phyloP scores from a whole-genome alignment of 2,888 invertebrate genomes.

The Pristionchus exspectatus region DNA sequence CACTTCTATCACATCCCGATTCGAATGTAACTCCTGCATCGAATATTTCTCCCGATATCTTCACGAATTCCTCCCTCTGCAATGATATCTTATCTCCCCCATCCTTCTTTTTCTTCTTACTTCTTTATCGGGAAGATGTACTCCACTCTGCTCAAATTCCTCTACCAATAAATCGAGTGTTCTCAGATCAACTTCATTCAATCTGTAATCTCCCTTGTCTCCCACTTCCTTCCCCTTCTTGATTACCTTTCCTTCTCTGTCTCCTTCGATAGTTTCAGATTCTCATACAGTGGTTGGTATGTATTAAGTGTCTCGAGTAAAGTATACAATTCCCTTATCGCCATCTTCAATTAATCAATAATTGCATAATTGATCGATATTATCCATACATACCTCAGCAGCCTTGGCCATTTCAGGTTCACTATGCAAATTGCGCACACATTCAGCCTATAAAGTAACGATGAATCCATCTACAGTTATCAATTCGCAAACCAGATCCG shows the following conservation, averaged over 20 bases:
- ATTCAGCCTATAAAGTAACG: slow-evolving; percentile 86
- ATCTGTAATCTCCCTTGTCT: neutral
- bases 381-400: slow-evolving; percentile 87
- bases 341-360: slow-evolving; percentile 3
- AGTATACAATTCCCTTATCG: slow-evolving; percentile 24
- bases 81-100: slow-evolving; percentile 20
- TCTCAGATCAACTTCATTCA: slow-evolving; percentile 87
- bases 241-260: slow-evolving; percentile 83
- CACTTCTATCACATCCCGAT: slow-evolving; percentile 64
- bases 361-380: neutral
- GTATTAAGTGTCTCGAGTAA: slow-evolving; percentile 86
- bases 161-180: slow-evolving; percentile 92
- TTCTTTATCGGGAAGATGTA: slow-evolving; percentile 89
- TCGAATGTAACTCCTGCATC: slow-evolving; percentile 77
- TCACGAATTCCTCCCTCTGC: slow-evolving; percentile 85
- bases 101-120: slow-evolving; percentile 79
- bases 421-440: slow-evolving; percentile 94
- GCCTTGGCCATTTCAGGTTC: slow-evolving; percentile 85
- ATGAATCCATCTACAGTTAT: neutral
- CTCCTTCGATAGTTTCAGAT: slow-evolving; percentile 85
- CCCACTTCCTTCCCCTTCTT: neutral
- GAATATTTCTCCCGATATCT: slow-evolving; percentile 90
- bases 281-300: slow-evolving; percentile 88
- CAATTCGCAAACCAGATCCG: slow-evolving; percentile 85
- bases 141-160: slow-evolving; percentile 98